A percentile compares a stretch with the other conserved stretches of the same genome.
Conservation (phyloP, 2,113 vertebrate genomes). For the Chamaea fasciata region DNA sequence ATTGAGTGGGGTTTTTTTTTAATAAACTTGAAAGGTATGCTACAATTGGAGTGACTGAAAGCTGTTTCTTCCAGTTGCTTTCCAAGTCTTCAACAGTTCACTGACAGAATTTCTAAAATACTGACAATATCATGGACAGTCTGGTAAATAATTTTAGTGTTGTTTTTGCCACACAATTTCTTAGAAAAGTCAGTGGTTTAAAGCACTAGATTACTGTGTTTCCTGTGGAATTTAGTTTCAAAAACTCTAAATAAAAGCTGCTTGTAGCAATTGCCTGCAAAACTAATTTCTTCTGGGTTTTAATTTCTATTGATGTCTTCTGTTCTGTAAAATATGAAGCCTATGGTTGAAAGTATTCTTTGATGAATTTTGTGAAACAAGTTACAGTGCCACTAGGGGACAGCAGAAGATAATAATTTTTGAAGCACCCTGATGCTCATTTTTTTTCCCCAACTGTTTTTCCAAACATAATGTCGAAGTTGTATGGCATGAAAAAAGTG, state of each 20-base stretch:
- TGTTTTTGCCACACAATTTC: neutral
- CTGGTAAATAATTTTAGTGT: neutral
- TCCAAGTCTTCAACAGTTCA: neutral
- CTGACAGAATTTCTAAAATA: neutral
- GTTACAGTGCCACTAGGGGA: slow-evolving; percentile 66
- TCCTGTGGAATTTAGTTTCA: neutral
- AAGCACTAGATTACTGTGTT: neutral
- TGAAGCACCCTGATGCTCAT: neutral
- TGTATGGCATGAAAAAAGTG: neutral
- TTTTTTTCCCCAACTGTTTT: neutral
- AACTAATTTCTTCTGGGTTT: neutral
- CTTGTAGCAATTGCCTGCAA: neutral
- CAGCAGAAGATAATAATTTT: slow-evolving; percentile 61
- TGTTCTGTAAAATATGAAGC: neutral
- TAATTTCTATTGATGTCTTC: neutral
- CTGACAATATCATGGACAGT: neutral
- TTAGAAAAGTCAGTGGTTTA: neutral
- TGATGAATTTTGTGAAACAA: neutral
- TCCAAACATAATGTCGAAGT: neutral
- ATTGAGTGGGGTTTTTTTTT: neutral
- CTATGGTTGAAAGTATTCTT: neutral
- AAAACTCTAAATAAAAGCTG: neutral
- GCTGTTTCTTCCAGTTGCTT: neutral
- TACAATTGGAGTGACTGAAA: neutral
- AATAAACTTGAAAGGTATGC: neutral